A percentile compares a stretch with the other conserved stretches of the same genome.
These are phyloP conservation scores for Xanthorhoe spadicearia DNA, from an alignment of 2,888 invertebrate species.

Conservation along the genomic window DNA sequence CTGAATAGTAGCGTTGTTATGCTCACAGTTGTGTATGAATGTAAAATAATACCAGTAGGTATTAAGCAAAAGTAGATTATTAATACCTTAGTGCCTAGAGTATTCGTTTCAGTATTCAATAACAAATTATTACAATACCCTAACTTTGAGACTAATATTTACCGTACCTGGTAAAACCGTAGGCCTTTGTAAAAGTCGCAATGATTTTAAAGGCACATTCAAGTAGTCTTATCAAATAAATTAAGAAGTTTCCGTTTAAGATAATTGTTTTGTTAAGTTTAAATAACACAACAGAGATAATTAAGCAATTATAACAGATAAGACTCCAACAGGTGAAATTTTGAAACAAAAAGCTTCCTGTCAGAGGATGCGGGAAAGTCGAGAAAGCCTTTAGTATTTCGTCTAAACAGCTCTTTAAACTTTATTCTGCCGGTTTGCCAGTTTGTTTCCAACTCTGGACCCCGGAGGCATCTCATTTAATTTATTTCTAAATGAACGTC, in stretches of 20 bases:
- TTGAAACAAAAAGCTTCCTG: constrained; percentile 61
- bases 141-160: no score
- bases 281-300: constrained; percentile 42
- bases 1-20: no score
- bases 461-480: constrained; percentile 71
- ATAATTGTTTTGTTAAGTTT: not conserved
- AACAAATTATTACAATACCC: no score
- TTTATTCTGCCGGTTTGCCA: constrained; percentile 57
- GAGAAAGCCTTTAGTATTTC: constrained; percentile 75
- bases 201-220: no score
- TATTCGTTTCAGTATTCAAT: no score
- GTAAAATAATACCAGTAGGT: no score
- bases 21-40: no score
- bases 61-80: no score
- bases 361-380: constrained; percentile 62
- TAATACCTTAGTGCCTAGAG: no score
- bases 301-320: constrained; percentile 57
- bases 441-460: constrained; percentile 62
- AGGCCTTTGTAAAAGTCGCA: no score
- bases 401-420: constrained; percentile 72
- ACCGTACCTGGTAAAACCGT: no score
- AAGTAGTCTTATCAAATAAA: not conserved
- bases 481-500: constrained; percentile 74
- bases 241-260: not conserved
- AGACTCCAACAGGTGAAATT: constrained; percentile 63